Evolutionary conservation across 1,140 invertebrate species (phyloP), one percentile per base, ranked within the genome.

Genomic region (Neuroterus valhalla): DNA sequence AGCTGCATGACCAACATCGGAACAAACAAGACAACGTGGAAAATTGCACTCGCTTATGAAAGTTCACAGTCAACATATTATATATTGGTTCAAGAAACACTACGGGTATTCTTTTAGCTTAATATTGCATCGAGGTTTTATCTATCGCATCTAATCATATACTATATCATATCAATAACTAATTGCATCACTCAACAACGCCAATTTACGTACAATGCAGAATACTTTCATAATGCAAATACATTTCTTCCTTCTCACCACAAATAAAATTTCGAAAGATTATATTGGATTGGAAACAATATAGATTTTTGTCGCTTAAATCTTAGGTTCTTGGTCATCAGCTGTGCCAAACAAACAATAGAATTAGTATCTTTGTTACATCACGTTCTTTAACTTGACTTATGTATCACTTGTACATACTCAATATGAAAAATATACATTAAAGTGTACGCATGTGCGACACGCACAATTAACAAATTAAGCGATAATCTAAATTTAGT

Each of bases 371-470:
- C 11, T 55, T 55, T 21, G 52, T 55, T 55, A 55, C 52, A 55
- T 26, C 52, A 52, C 19, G 8, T 55, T 55, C 52, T 55, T 55
- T 55, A 55, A 55, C 52, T 55, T 55, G 52, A 55, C 52, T 23
- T 26, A 55, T 26, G 52, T 55, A 55, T 55, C 21, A 52, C 52
- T 55, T 55, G 26, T 21, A 55, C 52, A 12, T 70, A 73, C 21
- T 71, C 67, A 26, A 86, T 86, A 86, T 84, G 86, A 88, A 86
- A 86, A 86, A 86, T 86, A 87, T 86, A 85, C 85, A 83, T 88
- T 85, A 83, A 84, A 84, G 79, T 83, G 79, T 86, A 84, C 78
- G 82, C 71, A 70, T 83, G 77, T 81, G 77, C 72, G 72, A 82
- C 79, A 52, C 50, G 50, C 84, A 84, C 78, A 78, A 77, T 82